These are phyloP conservation scores for Acanthosoma haemorrhoidale DNA, from an alignment of 2,888 invertebrate species.

Conservation along the genomic window DNA sequence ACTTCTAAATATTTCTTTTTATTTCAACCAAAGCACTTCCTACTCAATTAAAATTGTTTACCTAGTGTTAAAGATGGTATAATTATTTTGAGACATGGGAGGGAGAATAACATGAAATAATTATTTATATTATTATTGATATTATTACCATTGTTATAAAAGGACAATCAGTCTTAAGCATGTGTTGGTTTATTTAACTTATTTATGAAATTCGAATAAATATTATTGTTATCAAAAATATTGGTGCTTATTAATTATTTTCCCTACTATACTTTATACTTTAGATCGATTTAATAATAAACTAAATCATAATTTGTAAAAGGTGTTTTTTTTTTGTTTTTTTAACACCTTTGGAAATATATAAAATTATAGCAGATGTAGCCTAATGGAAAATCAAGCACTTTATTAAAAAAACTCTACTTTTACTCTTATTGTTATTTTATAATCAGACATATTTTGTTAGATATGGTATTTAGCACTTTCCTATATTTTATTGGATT, in stretches of 20 bases:
- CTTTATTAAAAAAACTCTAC: no score
- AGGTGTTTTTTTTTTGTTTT: no score
- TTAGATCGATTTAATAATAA: no score
- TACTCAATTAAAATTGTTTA: background rate
- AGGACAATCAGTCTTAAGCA: slow-evolving; percentile 34
- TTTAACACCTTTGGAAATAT: no score
- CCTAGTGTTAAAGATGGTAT: background rate
- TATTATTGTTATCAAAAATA: slow-evolving; percentile 31
- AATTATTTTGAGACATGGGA: background rate
- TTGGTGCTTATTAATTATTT: background rate
- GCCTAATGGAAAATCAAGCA: no score
- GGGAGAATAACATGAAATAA: background rate
- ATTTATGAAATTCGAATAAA: slow-evolving; percentile 28
- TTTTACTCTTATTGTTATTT: no score
- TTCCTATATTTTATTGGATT: no score
- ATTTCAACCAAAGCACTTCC: background rate
- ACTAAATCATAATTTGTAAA: no score
- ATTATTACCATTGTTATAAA: slow-evolving; percentile 24
- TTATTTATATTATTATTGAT: slow-evolving; percentile 8
- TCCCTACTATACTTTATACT: no score
- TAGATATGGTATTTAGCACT: no score
- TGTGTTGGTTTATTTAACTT: slow-evolving; percentile 32
- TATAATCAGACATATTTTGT: no score
- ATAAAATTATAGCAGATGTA: no score
- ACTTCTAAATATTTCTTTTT: background rate